Evolutionary conservation across 2,797 vertebrate species (phyloP), one percentile per base, ranked within the genome.

Genomic region (Dermochelys coriacea): DNA sequence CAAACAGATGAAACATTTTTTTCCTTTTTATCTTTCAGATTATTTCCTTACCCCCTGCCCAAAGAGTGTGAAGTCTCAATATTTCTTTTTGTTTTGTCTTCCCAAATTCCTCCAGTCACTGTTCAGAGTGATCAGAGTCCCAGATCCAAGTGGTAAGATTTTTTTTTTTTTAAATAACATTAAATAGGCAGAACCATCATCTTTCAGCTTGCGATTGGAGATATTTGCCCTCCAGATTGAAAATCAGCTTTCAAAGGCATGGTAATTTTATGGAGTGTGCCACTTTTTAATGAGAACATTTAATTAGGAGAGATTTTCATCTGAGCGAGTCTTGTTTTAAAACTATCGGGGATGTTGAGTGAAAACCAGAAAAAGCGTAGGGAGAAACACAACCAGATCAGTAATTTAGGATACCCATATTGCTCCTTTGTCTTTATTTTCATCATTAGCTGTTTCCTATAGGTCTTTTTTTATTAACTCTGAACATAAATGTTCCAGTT

Each of bases 201-300:
- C n/a, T 93, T 96, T 93, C 81, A 88, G 10, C 68, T 93, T 37
- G 64, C 85, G 91, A 91, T 94, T 89, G 49, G 90, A 89, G 19
- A 93, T 96, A 87, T 92, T 95, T 94, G 91, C 86, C 91, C 95
- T 96, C 90, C 79, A 92, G 89, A 96, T 94, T 96, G 93, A 96
- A 97, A 79, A 84, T 21, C 23, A 87, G 78, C 93, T 91, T 97
- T 94, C 75, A 84, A 97, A 97, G 94, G 59, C 74, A 77, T 80
- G 91, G 68, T 96, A 87, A 96, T 95, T 96, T 94, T 97, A 94
- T 95, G 90, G 94, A 95, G 93, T 87, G 82, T 94, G 87, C 82
- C 96, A 82, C 82, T 61, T 95, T 96, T 96, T 96, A 96, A 97
- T 96, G 96, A 96, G 93, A 96, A 85, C 78, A 15, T 92, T 97